Base-by-base conservation (phyloP, 2,113 vertebrate genomes). In the Andinoacara biseriatus region DNA sequence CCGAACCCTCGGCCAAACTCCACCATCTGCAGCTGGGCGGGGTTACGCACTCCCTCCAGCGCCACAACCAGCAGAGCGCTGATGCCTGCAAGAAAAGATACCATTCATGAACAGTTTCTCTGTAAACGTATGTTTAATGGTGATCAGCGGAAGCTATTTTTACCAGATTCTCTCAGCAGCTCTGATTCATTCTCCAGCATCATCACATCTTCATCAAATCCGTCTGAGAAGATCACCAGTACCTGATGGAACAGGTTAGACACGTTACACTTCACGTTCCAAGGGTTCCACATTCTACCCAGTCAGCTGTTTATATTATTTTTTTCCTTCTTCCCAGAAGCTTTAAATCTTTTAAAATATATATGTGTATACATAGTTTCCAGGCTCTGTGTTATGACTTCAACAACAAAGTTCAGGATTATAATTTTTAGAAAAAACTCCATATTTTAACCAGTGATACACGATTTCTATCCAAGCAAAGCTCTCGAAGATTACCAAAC, bases 1-100 rank as follows among this genome's bases (percentile, higher is more conserved):
- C 80, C 87, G 65, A 97, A 96, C 1, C 97, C 97, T 91, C 97
- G 93, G 18, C 97, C 98, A 78, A 97, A 99, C 84, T 98, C 97
- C 58, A 97, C 80, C 90, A 96, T 95, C 91, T 95, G 96, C 75
- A 99, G 94, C 58, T 96, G 94, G 49, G 87, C 80, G 56, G 94
- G 52, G 46, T 95, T 91, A 10, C 81, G 90, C 2, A 65, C 90
- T 18, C 94, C 95, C 72, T 97, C 96, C 91, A 99, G 83, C 7
- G 95, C 97, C 85, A 97, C 88, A 0, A 92, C 14, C 1, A 98
- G 90, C 76, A 99, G 91, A 11, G 96, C 96, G 81, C 94, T 93
- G 78, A 98, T 58, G 2, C 96, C 98, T 98, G 87, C 3, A 24
- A 26, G 22, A 67, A 7, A 67, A 46, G 38, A 67, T 9, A 1